phyloP scores from a whole-genome alignment of 2,797 vertebrate genomes.

The Sebastes iracundus region DNA sequence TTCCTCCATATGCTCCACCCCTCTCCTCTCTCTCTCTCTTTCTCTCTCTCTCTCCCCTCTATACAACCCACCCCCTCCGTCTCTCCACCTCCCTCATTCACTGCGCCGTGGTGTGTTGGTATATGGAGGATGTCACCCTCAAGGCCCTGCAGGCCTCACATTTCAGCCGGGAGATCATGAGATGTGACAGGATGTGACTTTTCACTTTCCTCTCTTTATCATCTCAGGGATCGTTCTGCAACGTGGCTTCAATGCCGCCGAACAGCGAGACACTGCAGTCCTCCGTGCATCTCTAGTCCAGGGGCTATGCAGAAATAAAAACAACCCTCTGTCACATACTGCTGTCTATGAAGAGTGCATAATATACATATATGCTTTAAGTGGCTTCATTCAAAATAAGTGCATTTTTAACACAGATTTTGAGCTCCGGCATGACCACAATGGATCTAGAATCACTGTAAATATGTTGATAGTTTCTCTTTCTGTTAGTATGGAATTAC shows the following conservation, averaged over 20 bases:
- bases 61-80: slow-evolving; percentile 25
- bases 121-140: slow-evolving; percentile 79
- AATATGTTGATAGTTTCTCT: neutral
- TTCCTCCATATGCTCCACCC: slow-evolving; percentile 48
- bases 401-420: neutral
- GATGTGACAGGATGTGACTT: slow-evolving; percentile 81
- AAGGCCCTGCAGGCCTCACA: slow-evolving; percentile 77
- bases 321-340: slow-evolving; percentile 39
- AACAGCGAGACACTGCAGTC: slow-evolving; percentile 48
- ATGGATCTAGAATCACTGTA: neutral
- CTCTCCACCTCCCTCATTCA: slow-evolving; percentile 48
- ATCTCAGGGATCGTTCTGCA: slow-evolving; percentile 75
- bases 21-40: neutral
- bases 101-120: slow-evolving; percentile 61
- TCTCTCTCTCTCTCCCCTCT: slow-evolving; percentile 13
- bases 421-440: neutral
- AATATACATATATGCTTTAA: neutral
- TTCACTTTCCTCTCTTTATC: slow-evolving; percentile 83
- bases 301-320: slow-evolving; percentile 43
- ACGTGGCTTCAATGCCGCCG: slow-evolving; percentile 56
- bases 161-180: slow-evolving; percentile 78
- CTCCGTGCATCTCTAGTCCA: slow-evolving; percentile 35
- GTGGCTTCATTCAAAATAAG: neutral
- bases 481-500: neutral
- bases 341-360: slow-evolving; percentile 9